Evolutionary conservation across 2,113 vertebrate species (phyloP).

Genomic region (Hepsetus odoe): DNA sequence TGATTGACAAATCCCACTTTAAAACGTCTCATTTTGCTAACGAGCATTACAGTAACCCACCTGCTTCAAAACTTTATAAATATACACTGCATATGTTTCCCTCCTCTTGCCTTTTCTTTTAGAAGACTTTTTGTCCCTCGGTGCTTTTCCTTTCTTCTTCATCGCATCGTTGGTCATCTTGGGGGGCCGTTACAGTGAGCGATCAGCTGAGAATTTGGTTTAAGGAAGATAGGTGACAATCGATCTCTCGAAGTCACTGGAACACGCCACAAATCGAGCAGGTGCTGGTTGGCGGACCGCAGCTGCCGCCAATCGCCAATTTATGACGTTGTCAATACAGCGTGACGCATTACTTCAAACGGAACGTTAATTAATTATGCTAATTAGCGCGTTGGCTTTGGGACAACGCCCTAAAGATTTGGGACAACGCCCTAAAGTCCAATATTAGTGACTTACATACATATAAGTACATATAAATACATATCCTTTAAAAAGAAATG

Average conservation of each 20-base stretch:
- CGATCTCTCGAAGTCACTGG: background rate
- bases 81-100: slow-evolving; percentile 79
- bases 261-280: background rate
- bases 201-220: background rate
- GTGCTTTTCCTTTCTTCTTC: slow-evolving; percentile 73
- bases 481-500: too few relatives aligned
- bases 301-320: background rate
- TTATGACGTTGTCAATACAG: background rate
- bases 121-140: slow-evolving; percentile 67
- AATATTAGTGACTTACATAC: background rate
- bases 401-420: too few relatives aligned
- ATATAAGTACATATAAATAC: too few relatives aligned
- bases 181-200: background rate
- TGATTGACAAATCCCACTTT: too few relatives aligned
- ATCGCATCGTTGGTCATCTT: slow-evolving; percentile 69
- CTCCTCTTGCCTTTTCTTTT: slow-evolving; percentile 71
- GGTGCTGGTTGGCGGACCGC: background rate
- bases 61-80: slow-evolving; percentile 80
- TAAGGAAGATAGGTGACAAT: background rate
- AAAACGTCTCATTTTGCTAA: too few relatives aligned
- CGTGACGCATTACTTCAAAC: background rate
- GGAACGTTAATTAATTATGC: background rate
- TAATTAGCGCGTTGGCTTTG: background rate
- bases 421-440: too few relatives aligned
- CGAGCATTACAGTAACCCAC: slow-evolving; percentile 51